Evolutionary conservation across 2,797 vertebrate genomes (phyloP).

Genomic region (Masticophis lateralis): DNA sequence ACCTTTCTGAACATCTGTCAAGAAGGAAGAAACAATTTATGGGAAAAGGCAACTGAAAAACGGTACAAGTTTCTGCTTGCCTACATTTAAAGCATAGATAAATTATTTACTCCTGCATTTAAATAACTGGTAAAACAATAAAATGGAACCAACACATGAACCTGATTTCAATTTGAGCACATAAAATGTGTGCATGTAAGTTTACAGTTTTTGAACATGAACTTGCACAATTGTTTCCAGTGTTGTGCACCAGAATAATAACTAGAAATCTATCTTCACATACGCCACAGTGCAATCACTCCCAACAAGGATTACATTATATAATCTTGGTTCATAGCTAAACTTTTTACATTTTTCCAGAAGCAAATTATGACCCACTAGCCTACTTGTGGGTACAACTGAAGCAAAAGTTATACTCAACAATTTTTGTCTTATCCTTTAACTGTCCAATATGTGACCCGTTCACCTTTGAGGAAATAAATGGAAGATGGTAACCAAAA

Average conservation of each 20-base stretch:
- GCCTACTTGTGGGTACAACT: slow-evolving; percentile 52
- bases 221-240: not conserved
- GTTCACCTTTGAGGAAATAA: not conserved
- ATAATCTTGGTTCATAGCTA: slow-evolving; percentile 11
- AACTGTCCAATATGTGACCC: not conserved
- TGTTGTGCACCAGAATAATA: not conserved
- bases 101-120: not conserved
- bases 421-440: not conserved
- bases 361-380: slow-evolving; percentile 48
- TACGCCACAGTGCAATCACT: not conserved
- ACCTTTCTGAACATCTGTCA: not conserved
- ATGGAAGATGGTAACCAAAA: not conserved
- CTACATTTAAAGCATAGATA: not conserved
- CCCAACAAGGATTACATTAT: slow-evolving; percentile 19
- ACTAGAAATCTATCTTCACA: not conserved
- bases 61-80: not conserved
- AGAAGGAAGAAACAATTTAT: not conserved
- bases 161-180: not conserved
- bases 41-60: not conserved
- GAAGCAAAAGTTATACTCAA: slow-evolving; percentile 18
- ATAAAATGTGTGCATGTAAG: no score
- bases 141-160: not conserved
- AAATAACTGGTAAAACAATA: not conserved
- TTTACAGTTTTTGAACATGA: not conserved
- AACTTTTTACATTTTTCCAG: slow-evolving; percentile 24